phyloP scores from a whole-genome alignment of 1,140 invertebrate species.

The Stegodyphus dumicola region DNA sequence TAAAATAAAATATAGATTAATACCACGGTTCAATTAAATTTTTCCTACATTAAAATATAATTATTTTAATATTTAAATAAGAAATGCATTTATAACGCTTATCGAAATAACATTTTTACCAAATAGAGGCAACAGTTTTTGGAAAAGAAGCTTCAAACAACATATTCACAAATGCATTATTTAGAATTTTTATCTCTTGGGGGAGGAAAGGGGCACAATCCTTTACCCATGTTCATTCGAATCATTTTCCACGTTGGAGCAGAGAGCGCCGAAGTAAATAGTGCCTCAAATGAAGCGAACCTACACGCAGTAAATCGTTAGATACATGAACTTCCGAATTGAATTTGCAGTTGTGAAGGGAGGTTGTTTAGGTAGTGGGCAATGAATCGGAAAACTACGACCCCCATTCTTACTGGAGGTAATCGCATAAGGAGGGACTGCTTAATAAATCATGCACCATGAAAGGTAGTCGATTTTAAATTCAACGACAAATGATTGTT shows the following conservation, averaged over 20 bases:
- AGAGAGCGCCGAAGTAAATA: conserved; percentile 29
- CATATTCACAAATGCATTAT: too few species aligned
- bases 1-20: too few species aligned
- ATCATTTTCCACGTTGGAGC: conserved; percentile 11
- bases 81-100: too few species aligned
- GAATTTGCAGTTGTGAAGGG: conserved; percentile 27
- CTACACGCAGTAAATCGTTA: conserved; percentile 25
- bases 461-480: conserved; percentile 56
- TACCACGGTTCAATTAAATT: too few species aligned
- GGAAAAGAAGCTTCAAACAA: too few species aligned
- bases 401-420: conserved; percentile 10
- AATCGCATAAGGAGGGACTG: conserved; percentile 29
- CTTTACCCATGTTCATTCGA: neutral
- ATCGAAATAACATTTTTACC: too few species aligned
- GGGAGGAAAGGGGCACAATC: neutral
- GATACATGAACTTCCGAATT: conserved; percentile 19
- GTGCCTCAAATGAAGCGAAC: conserved; percentile 36
- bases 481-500: conserved; percentile 40
- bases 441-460: conserved; percentile 44
- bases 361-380: conserved; percentile 1
- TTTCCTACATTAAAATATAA: too few species aligned
- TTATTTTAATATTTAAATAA: too few species aligned
- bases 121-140: too few species aligned
- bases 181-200: neutral
- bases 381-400: conserved; percentile 45